Percentiles rank a stretch among this genome's conserved stretches.
phyloP scores from a whole-genome alignment of 1,140 invertebrate genomes.

The Pemphigus obesinymphae region DNA sequence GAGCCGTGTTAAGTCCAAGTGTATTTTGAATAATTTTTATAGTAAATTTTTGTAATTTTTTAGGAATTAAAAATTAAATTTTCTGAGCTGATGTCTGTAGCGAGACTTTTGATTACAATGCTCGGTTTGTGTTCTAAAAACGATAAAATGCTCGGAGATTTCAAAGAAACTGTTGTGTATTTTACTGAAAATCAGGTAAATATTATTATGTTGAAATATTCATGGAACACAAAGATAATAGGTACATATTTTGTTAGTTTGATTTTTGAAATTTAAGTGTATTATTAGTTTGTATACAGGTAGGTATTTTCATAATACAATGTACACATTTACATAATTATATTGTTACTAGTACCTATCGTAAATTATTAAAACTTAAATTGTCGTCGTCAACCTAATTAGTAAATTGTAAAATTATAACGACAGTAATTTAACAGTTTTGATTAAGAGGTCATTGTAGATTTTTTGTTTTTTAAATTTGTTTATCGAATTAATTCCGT shows the following conservation, averaged over 20 bases:
- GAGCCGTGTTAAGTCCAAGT: not conserved
- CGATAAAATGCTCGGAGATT: not conserved
- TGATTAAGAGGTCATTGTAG: not conserved
- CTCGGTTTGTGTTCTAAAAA: conserved; percentile 16
- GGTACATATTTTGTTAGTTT: not conserved
- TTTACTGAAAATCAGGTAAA: conserved; percentile 1
- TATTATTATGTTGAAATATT: not conserved
- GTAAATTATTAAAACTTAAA: no score
- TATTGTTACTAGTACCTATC: no score
- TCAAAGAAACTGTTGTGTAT: conserved; percentile 9
- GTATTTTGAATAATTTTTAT: not conserved
- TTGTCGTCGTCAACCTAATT: not conserved
- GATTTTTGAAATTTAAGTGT: no score
- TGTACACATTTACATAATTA: no score
- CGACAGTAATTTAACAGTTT: not conserved
- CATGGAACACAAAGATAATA: not conserved
- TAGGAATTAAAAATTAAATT: conserved; percentile 21
- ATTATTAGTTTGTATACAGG: no score
- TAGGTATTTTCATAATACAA: no score
- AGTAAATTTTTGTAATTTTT: not conserved
- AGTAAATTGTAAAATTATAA: not conserved
- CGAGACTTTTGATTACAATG: conserved; percentile 2
- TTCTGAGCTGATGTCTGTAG: not conserved
- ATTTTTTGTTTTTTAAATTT: not conserved
- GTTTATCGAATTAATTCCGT: not conserved